Evolutionary conservation across 2,888 invertebrate species (phyloP), one percentile per base, ranked within the genome.

Genomic region (Mimas tiliae): DNA sequence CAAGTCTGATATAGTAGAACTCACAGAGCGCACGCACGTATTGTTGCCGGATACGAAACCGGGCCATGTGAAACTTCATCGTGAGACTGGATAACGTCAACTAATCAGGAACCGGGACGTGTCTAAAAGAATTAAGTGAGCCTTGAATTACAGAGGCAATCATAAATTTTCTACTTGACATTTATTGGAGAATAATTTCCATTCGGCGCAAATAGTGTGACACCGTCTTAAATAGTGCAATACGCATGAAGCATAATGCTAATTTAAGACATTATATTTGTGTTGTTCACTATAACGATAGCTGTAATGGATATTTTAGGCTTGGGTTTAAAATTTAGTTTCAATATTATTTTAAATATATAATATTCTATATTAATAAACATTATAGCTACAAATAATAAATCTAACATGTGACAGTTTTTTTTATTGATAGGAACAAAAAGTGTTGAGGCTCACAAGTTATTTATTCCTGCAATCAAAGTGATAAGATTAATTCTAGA

Each of bases 401-500:
- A 2, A 19, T 19, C 7, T 19, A 9, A 19, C 19, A 12, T 38
- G 9, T 16, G 16, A 16, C 34, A 16, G 11, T 4, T n/a, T 55
- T 3, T 1, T 16, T 11, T 38, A 11, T 38, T 38, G 16, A 58
- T 58, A 42, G 12, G 9, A 38, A 38, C 19, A 19, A 19, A 42
- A 58, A 19, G 34, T 11, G 11, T 6, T 19, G 16, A 58, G 19
- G 6, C 38, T 12, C 45, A 14, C 6, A 6, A 12, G 12, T 38
- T 19, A 55, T 38, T 11, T 58, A 58, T 58, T 38, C 42, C 58
- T 7, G 19, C 38, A 58, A 58, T 58, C 42, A 58, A 58, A 58
- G 0, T 42, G 58, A 58, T 58, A 58, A 58, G 58, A 58, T 58
- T 55, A 58, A 58, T 42, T 19, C 58, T 42, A 19, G 58, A 58